Evolutionary conservation across 2,888 invertebrate genomes (phyloP), one percentile per base, ranked within the genome.

Genomic region (Perithous albicinctus): DNA sequence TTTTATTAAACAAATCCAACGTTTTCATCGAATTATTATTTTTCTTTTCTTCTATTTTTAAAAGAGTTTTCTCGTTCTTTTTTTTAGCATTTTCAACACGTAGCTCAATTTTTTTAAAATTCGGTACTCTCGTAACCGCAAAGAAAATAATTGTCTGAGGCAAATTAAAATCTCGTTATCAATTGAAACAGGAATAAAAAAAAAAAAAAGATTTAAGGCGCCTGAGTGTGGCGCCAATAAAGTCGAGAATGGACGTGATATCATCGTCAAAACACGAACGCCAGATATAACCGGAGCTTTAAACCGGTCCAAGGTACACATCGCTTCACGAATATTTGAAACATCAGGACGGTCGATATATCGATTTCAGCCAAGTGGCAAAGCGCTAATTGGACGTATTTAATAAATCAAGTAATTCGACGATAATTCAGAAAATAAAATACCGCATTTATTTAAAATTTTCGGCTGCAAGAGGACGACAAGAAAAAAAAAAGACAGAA

Each of bases 241-340:
- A n/a, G 59, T 78, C 61, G 54, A 70, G 43, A 78, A 78, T 46
- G 77, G 43, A 59, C 56, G 74, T 84, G 84, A 84, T 75, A 80
- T 84, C 84, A 84, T 82, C 82, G 79, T 43, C 10, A 20, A 80
- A 72, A 69, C 48, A 76, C 74, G 79, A 46, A 61, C 38, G 59
- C 74, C 74, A 78, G 77, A 80, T 80, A 82, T 82, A 82, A 82
- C 77, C 41, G 26, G 46, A 18, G 61, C 38, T 38, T 63, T 41
- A 26, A 63, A 69, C 69, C 67, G 59, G 75, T 78, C 61, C 61
- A 29, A 78, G 26, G 64, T 43, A 76, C 46, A 77, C 70, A 66
- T 26, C 54, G 43, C 43, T 10, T 20, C 20, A 51, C 29, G 48
- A 77, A 75, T n/a, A n/a, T 75, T 75, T 72, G 23, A 64, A 54